phyloP scores from a whole-genome alignment of 2,797 vertebrate species.

The Setipinna tenuifilis region DNA sequence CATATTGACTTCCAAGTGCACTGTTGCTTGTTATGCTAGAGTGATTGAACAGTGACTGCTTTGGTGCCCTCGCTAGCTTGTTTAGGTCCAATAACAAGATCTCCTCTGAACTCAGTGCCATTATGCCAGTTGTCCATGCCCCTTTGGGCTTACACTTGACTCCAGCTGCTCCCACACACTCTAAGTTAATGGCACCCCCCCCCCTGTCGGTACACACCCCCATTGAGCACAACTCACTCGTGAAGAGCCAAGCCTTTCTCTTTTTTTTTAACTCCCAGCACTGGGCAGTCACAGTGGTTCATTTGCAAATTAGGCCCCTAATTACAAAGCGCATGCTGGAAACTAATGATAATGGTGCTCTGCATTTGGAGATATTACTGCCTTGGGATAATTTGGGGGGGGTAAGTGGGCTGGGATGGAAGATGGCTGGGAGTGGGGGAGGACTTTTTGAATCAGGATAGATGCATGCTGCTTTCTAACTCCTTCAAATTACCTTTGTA shows the following conservation, averaged over 20 bases:
- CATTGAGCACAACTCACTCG: constrained; percentile 36
- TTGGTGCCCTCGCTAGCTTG: not conserved
- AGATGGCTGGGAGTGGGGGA: not conserved
- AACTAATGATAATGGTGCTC: not conserved
- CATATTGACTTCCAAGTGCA: not conserved
- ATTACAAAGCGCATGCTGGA: constrained; percentile 21
- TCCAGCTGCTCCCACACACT: constrained; percentile 12
- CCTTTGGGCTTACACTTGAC: not conserved
- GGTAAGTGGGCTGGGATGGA: too few relatives aligned
- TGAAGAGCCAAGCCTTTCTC: constrained; percentile 23
- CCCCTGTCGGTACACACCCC: constrained; percentile 38
- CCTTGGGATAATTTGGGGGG: not conserved
- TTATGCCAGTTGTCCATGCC: not conserved
- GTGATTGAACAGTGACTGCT: not conserved
- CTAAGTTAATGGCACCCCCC: constrained; percentile 35
- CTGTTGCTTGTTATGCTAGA: not conserved
- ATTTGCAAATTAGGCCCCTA: constrained; percentile 42
- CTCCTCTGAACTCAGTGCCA: not conserved
- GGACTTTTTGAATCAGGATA: not conserved
- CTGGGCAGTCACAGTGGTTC: constrained; percentile 28
- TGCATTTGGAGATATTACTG: constrained; percentile 8
- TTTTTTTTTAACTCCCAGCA: constrained; percentile 22
- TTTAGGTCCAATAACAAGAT: not conserved
- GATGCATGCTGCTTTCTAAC: not conserved
- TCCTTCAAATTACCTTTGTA: not conserved